Percentiles rank a stretch among this genome's conserved stretches.
Evolutionary conservation across 2,888 invertebrate species (phyloP).

Genomic region (Caenorhabditis parvicauda): DNA sequence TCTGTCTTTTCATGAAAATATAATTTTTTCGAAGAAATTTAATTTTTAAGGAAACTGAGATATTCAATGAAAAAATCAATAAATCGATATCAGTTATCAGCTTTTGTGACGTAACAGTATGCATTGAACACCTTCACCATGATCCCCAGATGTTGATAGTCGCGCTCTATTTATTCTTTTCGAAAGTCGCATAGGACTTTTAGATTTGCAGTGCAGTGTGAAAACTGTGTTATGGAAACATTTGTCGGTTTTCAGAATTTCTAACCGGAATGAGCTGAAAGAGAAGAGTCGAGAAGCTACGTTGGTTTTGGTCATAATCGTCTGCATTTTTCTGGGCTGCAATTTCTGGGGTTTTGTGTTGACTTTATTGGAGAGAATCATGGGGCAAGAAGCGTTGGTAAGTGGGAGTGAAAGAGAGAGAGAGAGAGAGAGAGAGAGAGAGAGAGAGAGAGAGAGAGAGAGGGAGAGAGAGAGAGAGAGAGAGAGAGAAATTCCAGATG

Average conservation of each 20-base stretch:
- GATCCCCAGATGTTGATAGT: no score
- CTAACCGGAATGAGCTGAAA: conserved; percentile 44
- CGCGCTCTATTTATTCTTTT: no score
- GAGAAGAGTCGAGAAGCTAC: conserved; percentile 57
- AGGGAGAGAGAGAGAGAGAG: background rate
- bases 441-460: background rate
- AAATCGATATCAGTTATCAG: no score
- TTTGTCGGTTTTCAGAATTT: conserved; percentile 26
- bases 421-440: background rate
- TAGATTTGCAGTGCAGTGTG: no score
- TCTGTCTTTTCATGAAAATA: no score
- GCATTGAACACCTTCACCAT: no score
- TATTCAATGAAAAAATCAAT: no score
- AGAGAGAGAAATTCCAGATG: conserved; percentile 28
- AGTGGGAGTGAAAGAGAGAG: background rate
- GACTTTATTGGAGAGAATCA: conserved; percentile 49
- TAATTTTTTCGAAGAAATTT: no score
- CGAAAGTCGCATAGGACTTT: no score
- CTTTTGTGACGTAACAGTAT: no score
- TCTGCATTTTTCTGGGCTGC: conserved; percentile 57
- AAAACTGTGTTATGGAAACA: conserved; percentile 1
- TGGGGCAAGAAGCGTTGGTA: conserved; percentile 39
- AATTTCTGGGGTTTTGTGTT: conserved; percentile 59
- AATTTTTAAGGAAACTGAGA: no score
- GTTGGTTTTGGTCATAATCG: conserved; percentile 53